Evolutionary conservation across 30 jellyfish, hydroid and myxozoan genomes (phyloP), one percentile per base, ranked within the genome.

Genomic region (Phacellophora camtschatica): DNA sequence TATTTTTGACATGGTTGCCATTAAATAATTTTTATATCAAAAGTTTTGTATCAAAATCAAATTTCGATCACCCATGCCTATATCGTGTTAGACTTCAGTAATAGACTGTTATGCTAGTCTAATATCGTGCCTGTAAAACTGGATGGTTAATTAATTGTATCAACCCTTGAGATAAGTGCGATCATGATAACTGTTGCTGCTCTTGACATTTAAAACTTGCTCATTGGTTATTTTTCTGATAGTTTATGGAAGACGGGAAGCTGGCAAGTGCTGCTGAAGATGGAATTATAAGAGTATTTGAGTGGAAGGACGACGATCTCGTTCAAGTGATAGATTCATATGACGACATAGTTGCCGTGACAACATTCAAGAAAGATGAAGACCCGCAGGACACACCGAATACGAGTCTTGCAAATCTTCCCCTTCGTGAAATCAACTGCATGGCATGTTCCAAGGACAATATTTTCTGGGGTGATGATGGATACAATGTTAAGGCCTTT

Each of bases 381-480:
- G 66, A 53, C 35, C 34, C 76, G 2, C 74, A 57, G 15, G 91
- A 80, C 56, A 66, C 77, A 6, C 77, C 91, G 51, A 65, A 71
- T 48, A 59, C 87, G 31, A 68, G 82, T 24, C 46, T 69, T 18
- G 13, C 27, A 41, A 73, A 39, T 39, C 54, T 84, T 18, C 83
- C 83, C 37, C 84, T 84, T 18, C 88, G 95, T n/a, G 85, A 74
- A 61, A 66, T 92, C 65, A 92, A 82, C 45, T 92, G 98, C 85
- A 56, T 92, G 43, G 82, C 87, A 18, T 22, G 76, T 3, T 85
- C 56, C 65, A 48, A 80, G 29, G 93, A 85, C 22, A 42, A 3
- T 23, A 49, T 92, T 5, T 53, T 92, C 28, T 92, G 95, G 84
- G 98, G 98, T 33, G 97, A 92, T 77, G 96, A 92, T 84, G 98